Percentiles rank a stretch among this genome's conserved stretches.
Evolutionary conservation across 1,140 invertebrate species (phyloP).

Genomic region (Drosophila nikananu): DNA sequence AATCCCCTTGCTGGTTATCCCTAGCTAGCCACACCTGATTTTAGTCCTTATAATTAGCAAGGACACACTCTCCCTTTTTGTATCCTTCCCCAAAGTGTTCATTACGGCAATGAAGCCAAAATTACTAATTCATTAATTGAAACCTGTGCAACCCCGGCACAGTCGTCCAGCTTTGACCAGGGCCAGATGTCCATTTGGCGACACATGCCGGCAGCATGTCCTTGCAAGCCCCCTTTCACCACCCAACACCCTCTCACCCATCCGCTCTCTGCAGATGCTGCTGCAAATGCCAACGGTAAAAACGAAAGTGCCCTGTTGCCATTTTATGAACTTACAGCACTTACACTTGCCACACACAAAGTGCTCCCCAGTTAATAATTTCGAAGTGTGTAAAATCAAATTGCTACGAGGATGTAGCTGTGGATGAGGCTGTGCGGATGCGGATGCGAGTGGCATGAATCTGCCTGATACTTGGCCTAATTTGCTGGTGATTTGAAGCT

Average conservation of each 20-base stretch:
- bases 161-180: conserved; percentile 13
- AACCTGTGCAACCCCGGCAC: conserved; percentile 40
- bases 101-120: conserved; percentile 72
- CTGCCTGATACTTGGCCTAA: conserved; percentile 51
- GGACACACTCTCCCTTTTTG: conserved; percentile 1
- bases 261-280: conserved; percentile 54
- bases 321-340: conserved; percentile 81
- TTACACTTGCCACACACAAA: conserved; percentile 71
- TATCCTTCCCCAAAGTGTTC: conserved; percentile 52
- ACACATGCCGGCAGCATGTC: conserved; percentile 37
- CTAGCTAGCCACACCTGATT: neutral
- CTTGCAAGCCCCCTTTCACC: neutral
- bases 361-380: conserved; percentile 84
- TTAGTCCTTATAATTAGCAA: conserved; percentile 18
- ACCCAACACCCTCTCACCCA: neutral
- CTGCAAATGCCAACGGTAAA: conserved; percentile 76
- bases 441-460: conserved; percentile 28
- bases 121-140: conserved; percentile 84
- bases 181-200: conserved; percentile 41
- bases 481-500: conserved; percentile 53
- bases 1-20: neutral
- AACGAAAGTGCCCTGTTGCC: conserved; percentile 74
- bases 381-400: conserved; percentile 79
- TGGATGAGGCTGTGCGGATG: neutral
- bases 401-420: conserved; percentile 47